phyloP scores from a whole-genome alignment of 2,888 invertebrate species.

The Metopia argyrocephala region DNA sequence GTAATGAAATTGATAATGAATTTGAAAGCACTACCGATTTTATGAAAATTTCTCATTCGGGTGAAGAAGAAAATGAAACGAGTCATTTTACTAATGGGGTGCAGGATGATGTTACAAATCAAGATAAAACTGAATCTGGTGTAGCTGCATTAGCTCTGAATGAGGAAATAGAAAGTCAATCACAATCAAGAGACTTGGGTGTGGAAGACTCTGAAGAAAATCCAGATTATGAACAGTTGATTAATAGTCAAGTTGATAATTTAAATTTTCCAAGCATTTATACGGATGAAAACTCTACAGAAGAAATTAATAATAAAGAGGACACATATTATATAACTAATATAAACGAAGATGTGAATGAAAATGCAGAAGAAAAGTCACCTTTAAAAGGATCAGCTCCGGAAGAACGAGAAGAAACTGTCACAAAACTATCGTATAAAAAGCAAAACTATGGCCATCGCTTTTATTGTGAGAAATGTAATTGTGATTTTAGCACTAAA shows the following conservation, averaged over 20 bases:
- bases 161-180: slow-evolving; percentile 45
- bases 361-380: background rate
- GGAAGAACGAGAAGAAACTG: slow-evolving; percentile 42
- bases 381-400: background rate
- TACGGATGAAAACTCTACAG: slow-evolving; percentile 59
- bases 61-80: background rate
- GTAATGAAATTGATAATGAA: slow-evolving; percentile 33
- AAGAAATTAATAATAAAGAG: slow-evolving; percentile 25
- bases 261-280: slow-evolving; percentile 40
- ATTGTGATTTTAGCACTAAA: slow-evolving; percentile 74
- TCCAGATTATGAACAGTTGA: slow-evolving; percentile 66
- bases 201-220: slow-evolving; percentile 57
- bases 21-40: slow-evolving; percentile 27
- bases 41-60: slow-evolving; percentile 19
- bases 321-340: slow-evolving; percentile 26
- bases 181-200: slow-evolving; percentile 30
- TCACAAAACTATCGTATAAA: background rate
- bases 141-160: slow-evolving; percentile 41
- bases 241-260: slow-evolving; percentile 62
- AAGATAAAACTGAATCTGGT: slow-evolving; percentile 22
- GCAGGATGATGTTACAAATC: slow-evolving; percentile 60
- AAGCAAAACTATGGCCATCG: slow-evolving; percentile 18
- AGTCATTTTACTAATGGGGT: slow-evolving; percentile 40
- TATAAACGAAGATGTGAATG: slow-evolving; percentile 22
- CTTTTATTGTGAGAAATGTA: slow-evolving; percentile 71